Evolutionary conservation across 2,888 invertebrate species (phyloP).

Genomic region (Melitaea athalia): DNA sequence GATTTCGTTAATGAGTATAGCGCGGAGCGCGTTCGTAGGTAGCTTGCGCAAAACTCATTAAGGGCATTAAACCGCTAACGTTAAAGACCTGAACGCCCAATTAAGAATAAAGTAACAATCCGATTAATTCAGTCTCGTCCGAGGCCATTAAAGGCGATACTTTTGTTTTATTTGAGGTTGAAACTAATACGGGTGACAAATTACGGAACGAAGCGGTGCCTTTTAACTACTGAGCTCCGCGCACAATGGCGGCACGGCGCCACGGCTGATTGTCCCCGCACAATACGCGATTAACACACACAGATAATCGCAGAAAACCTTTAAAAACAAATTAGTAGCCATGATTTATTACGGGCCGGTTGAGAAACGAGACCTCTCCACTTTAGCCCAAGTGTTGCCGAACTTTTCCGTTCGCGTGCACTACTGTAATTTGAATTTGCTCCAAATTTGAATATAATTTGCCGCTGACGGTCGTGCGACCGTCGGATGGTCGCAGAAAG

Average conservation of each 20-base stretch:
- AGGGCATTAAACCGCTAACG: conserved; percentile 46
- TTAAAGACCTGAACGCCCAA: conserved; percentile 48
- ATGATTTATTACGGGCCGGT: conserved; percentile 76
- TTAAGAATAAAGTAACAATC: conserved; percentile 64
- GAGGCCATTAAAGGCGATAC: conserved; percentile 62
- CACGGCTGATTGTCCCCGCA: conserved; percentile 64
- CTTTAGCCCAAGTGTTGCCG: conserved; percentile 35
- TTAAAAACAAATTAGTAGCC: conserved; percentile 81
- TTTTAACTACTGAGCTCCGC: conserved; percentile 51
- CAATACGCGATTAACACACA: conserved; percentile 74
- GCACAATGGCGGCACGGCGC: conserved; percentile 59
- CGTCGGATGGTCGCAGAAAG: conserved; percentile 33
- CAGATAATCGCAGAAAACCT: conserved; percentile 75
- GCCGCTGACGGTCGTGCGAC: conserved; percentile 49
- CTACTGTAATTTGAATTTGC: conserved; percentile 78
- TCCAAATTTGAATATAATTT: conserved; percentile 81
- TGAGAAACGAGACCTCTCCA: conserved; percentile 56
- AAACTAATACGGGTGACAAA: conserved; percentile 65
- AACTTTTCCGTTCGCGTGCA: conserved; percentile 76
- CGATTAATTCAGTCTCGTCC: conserved; percentile 67
- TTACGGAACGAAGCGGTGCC: conserved; percentile 63
- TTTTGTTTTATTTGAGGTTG: conserved; percentile 61
- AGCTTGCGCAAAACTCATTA: conserved; percentile 49
- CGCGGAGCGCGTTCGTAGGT: conserved; percentile 9
- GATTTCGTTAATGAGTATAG: conserved; percentile 22